Percentiles rank a stretch among this genome's conserved stretches.
phyloP scores from a whole-genome alignment of 2,797 vertebrate species.

The Falco peregrinus region DNA sequence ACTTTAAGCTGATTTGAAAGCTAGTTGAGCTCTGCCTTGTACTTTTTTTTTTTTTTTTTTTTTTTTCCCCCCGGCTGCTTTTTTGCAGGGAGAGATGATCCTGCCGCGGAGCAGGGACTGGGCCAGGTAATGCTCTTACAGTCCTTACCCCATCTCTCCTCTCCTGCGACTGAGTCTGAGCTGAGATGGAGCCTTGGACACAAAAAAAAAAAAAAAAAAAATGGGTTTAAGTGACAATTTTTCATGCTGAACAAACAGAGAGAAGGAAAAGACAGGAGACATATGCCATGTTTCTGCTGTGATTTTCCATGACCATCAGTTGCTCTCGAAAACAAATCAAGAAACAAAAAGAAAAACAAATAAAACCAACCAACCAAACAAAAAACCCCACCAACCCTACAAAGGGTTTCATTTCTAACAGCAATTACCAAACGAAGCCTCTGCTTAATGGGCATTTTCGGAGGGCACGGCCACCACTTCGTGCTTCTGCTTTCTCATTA shows the following conservation, averaged over 20 bases:
- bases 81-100: conserved; percentile 16
- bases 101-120: neutral
- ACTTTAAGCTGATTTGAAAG: conserved; percentile 57
- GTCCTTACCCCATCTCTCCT: neutral
- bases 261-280: neutral
- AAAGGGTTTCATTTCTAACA: conserved; percentile 19
- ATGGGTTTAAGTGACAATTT: conserved; percentile 2
- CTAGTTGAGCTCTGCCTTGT: conserved; percentile 21
- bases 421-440: neutral
- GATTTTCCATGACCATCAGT: conserved; percentile 12
- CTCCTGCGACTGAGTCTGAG: neutral
- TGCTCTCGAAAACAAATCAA: neutral
- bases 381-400: neutral
- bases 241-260: conserved; percentile 1
- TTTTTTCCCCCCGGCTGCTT: neutral
- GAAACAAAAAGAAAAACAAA: neutral
- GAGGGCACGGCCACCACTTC: conserved; percentile 37
- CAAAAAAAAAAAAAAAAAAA: neutral
- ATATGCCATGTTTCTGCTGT: neutral
- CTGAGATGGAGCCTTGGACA: neutral
- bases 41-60: neutral
- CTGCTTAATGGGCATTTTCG: conserved; percentile 28
- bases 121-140: conserved; percentile 27
- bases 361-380: neutral
- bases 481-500: conserved; percentile 45